phyloP scores from a whole-genome alignment of 2,797 vertebrate genomes.

The Enteromius viviparus region DNA sequence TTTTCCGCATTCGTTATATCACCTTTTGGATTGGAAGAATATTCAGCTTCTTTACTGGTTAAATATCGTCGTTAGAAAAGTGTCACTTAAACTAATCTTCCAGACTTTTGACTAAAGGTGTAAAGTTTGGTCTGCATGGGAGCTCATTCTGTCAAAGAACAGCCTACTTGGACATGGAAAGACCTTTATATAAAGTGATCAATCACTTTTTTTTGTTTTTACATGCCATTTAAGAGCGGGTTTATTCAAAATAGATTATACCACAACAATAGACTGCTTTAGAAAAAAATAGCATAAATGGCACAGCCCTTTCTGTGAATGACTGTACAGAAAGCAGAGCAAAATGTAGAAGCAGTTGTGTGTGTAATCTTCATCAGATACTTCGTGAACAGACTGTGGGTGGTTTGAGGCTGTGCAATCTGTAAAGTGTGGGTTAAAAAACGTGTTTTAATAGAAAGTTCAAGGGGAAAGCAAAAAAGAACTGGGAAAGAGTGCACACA shows the following conservation, averaged over 20 bases:
- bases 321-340: neutral
- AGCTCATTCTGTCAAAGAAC: neutral
- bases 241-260: constrained; percentile 8
- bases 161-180: neutral
- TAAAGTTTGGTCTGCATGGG: neutral
- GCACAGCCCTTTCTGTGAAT: neutral
- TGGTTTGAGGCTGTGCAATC: neutral
- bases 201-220: constrained; percentile 1
- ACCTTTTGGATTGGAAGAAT: neutral
- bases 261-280: neutral
- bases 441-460: neutral
- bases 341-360: neutral
- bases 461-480: neutral
- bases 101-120: neutral
- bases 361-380: constrained; percentile 2
- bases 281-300: neutral
- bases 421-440: constrained; percentile 26
- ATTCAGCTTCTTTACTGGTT: neutral
- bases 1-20: neutral
- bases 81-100: neutral
- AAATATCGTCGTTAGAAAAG: neutral
- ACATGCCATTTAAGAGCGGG: neutral
- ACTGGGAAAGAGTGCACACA: neutral
- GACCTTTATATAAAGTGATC: neutral
- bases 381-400: neutral